Evolutionary conservation across 1,140 invertebrate species (phyloP).

Genomic region (Drosophila willistoni): DNA sequence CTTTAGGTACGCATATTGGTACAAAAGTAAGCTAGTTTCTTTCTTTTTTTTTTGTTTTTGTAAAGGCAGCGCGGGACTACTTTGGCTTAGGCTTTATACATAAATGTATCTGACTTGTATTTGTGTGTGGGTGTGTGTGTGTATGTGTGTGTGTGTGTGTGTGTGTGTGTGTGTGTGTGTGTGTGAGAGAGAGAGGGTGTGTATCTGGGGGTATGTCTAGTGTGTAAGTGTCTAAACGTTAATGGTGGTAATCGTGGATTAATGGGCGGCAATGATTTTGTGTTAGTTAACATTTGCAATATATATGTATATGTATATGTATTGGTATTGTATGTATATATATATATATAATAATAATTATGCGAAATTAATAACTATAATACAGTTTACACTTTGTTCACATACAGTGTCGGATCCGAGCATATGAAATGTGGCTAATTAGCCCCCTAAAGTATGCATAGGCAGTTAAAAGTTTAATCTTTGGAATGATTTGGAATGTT

Average conservation of each 20-base stretch:
- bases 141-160: conserved; percentile 20
- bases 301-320: conserved; percentile 43
- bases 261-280: conserved; percentile 81
- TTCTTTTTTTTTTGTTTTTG: conserved; percentile 27
- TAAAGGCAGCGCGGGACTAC: conserved; percentile 78
- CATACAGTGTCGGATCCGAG: neutral
- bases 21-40: conserved; percentile 75
- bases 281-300: conserved; percentile 79
- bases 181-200: conserved; percentile 4
- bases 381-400: conserved; percentile 37
- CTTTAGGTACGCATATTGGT: conserved; percentile 75
- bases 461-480: too few species aligned
- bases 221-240: conserved; percentile 64
- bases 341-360: conserved; percentile 38
- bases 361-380: conserved; percentile 50
- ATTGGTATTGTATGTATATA: conserved; percentile 46
- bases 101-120: conserved; percentile 30
- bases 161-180: conserved; percentile 9
- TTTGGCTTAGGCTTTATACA: conserved; percentile 52
- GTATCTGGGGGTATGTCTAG: conserved; percentile 25
- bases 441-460: too few species aligned
- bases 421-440: too few species aligned
- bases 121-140: conserved; percentile 13
- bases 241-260: conserved; percentile 81
- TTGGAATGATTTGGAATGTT: too few species aligned